Evolutionary conservation across 2,888 invertebrate genomes (phyloP).

Genomic region (Apamea anceps): DNA sequence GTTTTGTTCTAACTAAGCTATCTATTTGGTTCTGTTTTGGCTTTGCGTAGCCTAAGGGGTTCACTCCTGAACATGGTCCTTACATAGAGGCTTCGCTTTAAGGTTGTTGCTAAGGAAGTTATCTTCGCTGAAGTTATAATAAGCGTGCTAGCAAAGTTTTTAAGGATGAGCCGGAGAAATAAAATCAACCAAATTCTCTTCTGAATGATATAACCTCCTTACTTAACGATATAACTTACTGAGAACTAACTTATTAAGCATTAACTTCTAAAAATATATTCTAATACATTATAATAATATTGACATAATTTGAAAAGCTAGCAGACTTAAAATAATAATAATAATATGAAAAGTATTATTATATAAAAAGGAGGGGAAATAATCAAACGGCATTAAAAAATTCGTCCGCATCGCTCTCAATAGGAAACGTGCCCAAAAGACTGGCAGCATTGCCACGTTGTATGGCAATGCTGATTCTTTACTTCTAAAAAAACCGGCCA

Average conservation of each 20-base stretch:
- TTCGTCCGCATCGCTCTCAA: no score
- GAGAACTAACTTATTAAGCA: not conserved
- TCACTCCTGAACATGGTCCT: slow-evolving; percentile 3
- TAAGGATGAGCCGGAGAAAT: accelerated
- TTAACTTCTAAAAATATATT: not conserved
- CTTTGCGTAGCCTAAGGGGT: slow-evolving; percentile 40
- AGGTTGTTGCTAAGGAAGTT: slow-evolving; percentile 12
- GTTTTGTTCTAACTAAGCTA: slow-evolving; percentile 49
- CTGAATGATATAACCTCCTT: not conserved
- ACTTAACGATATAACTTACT: no score
- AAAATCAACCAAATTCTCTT: not conserved
- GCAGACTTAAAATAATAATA: no score
- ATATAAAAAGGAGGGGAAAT: no score
- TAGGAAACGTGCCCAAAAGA: no score
- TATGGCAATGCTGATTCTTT: no score
- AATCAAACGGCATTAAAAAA: no score
- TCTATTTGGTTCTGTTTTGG: slow-evolving; percentile 52
- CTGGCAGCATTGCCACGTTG: no score
- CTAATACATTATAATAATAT: no score
- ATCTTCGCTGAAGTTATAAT: slow-evolving; percentile 14
- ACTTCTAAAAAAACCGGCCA: no score
- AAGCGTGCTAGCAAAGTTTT: not conserved
- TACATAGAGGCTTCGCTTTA: slow-evolving; percentile 1
- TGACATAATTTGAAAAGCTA: no score
- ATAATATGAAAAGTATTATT: no score